These are phyloP conservation scores for Vanacampus margaritifer DNA, from an alignment of 2,113 vertebrate species.

Conservation along the genomic window DNA sequence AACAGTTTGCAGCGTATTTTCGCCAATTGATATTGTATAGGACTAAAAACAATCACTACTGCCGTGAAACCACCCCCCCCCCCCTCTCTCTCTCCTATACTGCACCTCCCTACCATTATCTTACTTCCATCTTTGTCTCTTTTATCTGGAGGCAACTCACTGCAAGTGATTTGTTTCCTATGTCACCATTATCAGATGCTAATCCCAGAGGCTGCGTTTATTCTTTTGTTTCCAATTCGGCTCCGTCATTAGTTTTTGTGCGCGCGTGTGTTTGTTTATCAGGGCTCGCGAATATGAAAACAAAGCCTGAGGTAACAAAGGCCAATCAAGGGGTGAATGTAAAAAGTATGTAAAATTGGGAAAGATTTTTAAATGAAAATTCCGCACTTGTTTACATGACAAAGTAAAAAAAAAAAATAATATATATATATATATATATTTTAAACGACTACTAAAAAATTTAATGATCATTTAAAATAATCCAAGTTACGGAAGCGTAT, in stretches of 20 bases:
- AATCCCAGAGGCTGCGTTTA: slow-evolving; percentile 33
- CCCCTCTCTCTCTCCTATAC: neutral
- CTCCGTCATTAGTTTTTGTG: neutral
- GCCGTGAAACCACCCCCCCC: neutral
- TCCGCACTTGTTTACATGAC: neutral
- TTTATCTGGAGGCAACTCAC: slow-evolving; percentile 21
- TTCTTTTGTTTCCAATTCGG: neutral
- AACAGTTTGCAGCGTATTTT: neutral
- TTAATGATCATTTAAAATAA: too few relatives aligned
- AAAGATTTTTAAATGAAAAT: slow-evolving; percentile 17
- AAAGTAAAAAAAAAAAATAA: neutral
- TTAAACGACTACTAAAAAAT: neutral
- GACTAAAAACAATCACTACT: neutral
- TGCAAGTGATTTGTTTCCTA: slow-evolving; percentile 42
- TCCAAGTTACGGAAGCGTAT: too few relatives aligned
- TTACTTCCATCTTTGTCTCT: slow-evolving; percentile 17
- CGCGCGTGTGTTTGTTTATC: neutral
- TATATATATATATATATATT: too few relatives aligned
- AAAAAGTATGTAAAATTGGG: neutral
- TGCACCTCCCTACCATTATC: slow-evolving; percentile 5
- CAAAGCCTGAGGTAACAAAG: slow-evolving; percentile 42
- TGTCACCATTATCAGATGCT: slow-evolving; percentile 38
- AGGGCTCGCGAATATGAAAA: slow-evolving; percentile 36
- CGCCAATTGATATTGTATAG: neutral
- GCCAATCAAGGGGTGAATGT: slow-evolving; percentile 17